Base-by-base conservation (phyloP, 2,888 invertebrate species). In the Harmothoe impar region DNA sequence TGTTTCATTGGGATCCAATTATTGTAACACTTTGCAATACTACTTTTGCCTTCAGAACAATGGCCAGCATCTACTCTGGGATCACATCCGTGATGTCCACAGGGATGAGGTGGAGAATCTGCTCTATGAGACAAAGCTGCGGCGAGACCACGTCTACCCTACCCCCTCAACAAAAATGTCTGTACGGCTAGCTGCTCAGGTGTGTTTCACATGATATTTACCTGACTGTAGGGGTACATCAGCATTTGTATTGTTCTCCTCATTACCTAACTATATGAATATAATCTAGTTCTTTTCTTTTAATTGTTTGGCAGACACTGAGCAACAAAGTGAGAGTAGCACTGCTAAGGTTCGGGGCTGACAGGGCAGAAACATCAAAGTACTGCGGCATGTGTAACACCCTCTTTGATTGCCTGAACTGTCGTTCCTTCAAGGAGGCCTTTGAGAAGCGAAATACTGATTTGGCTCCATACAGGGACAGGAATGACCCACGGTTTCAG, bases 61-160 rank as follows among this genome's bases (percentile, higher is more conserved):
- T 35, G 90, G 90, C 12, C 10, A 90, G 43, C 68, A 90, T 88
- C 20, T 90, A 12, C 54, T 56, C 10, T 90, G 90, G 90, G 25
- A 43, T 25, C 90, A 90, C 35, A 31, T 90, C 3, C 12, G 5
- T 7, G 31, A 72, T 12, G 20, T 90, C 20, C 68, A 90, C 88
- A 25, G 43, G 10, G 62, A 90, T 3, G 90, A 90, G 43, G 23
- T 17, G 15, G 29, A 15, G 15, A 3, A 68, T 12, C 68, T 68
- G 31, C 88, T 90, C 10, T 23, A 68, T 10, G 5, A 62, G 10
- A 90, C 90, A 1, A 86, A 88, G 68, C 90, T 90, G n/a, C 31
- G 35, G 12, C 0, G 25, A 54, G 90, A 90, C 1, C 90, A 90
- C 35, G 90, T 90, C 35, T 25, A 68, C 31, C 29, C 88, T 56